Evolutionary conservation across 30 jellyfish, hydroid and myxozoan genomes (phyloP), one percentile per base, ranked within the genome.

Genomic region (Aurelia aurita): DNA sequence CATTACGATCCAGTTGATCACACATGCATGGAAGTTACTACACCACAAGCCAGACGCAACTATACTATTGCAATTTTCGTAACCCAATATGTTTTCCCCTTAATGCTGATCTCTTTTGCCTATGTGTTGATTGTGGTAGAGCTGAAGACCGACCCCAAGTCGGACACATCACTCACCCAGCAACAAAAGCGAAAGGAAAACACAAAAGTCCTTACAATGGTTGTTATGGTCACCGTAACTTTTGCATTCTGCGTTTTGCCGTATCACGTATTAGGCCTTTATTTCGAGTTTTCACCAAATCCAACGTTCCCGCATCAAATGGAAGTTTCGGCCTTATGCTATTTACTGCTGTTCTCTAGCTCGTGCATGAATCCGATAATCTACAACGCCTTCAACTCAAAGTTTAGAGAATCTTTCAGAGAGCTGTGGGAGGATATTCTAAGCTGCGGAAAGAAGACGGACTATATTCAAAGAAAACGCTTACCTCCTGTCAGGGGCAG

Each of bases 211-310:
- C 91, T 94, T 5, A 84, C 88, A 31, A 85, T 89, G 91, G 80
- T 94, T 25, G 76, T 89, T 70, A 78, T 94, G 16, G 94, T 94
- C 7, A 94, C 99, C 8, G 84, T 89, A 7, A 88, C 99, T 27
- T 94, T 94, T 64, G 97, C 97, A 23, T 45, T 82, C 63, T 94
- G 97, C 55, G 91, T 94, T n/a, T 71, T 94, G 58, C 99, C 99
- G 22, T 86, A 87, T 55, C 97, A 94, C 54, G 89, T 94, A 2
- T 85, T 94, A 7, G 96, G 91, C 31, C 72, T 94, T 13, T 65
- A 77, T 29, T 43, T 32, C 5, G 92, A 94, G 87, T 87, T 88
- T 43, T 78, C 89, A 26, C 72, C 66, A 45, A 84, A 79, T 68
- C n/a, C 54, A 15, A 34, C 82, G 5, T 88, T 74, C 29, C 84